These are phyloP conservation scores for Cololabis saira DNA, from an alignment of 2,113 vertebrate genomes.

Conservation along the genomic window DNA sequence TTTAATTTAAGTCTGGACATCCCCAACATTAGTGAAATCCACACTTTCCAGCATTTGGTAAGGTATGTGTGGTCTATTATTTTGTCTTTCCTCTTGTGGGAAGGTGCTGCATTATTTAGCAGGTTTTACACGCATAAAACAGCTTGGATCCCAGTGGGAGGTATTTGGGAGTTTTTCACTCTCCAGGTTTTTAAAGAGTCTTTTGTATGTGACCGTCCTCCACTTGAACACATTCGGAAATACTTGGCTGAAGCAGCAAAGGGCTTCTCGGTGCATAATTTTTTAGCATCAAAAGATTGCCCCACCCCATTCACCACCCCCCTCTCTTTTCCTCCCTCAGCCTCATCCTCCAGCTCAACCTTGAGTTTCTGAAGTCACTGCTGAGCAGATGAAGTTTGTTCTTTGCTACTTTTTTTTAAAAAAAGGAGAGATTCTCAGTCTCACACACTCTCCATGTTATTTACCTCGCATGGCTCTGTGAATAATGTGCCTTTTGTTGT, in stretches of 20 bases:
- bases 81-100: constrained; percentile 61
- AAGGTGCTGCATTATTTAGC: constrained; percentile 83
- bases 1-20: constrained; percentile 2
- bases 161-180: constrained; percentile 73
- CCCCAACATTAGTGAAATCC: constrained; percentile 17
- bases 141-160: constrained; percentile 81
- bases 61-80: constrained; percentile 58
- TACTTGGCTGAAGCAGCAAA: constrained; percentile 11
- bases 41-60: constrained; percentile 38
- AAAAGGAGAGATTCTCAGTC: constrained; percentile 6
- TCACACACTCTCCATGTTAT: constrained; percentile 15
- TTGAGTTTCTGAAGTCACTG: constrained; percentile 11
- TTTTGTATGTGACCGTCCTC: constrained; percentile 65
- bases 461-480: neutral
- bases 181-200: constrained; percentile 70
- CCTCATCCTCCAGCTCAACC: neutral
- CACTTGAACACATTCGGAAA: constrained; percentile 33
- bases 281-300: constrained; percentile 6
- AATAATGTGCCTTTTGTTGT: constrained; percentile 17
- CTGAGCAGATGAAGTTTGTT: neutral
- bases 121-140: constrained; percentile 86
- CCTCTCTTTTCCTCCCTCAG: neutral
- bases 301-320: neutral
- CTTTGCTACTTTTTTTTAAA: neutral
- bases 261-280: constrained; percentile 2